Conservation (phyloP, 1,140 invertebrate genomes). For the Bombus superbus region DNA sequence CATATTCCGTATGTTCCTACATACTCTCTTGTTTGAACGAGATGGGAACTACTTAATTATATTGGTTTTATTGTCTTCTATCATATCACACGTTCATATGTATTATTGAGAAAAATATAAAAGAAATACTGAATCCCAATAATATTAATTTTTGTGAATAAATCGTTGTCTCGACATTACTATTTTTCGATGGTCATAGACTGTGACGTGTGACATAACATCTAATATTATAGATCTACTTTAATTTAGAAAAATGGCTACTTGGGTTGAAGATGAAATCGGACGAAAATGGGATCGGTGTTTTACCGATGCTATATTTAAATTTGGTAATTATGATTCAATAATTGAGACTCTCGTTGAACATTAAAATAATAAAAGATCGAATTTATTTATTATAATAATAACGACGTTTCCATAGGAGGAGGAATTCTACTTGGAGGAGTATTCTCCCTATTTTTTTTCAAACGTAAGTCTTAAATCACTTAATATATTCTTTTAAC, state of each 20-base stretch:
- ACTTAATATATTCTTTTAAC: conserved; percentile 17
- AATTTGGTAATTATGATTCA: conserved; percentile 77
- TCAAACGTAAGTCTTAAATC: conserved; percentile 79
- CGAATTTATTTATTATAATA: conserved; percentile 4
- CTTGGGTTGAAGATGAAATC: conserved; percentile 81
- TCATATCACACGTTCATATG: neutral
- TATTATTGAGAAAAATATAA: conserved; percentile 9
- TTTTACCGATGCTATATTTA: conserved; percentile 81
- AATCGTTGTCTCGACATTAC: neutral
- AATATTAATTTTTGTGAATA: neutral
- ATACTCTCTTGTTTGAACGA: conserved; percentile 2
- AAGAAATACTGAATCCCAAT: conserved; percentile 6
- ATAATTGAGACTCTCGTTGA: conserved; percentile 4
- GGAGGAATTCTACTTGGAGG: conserved; percentile 87
- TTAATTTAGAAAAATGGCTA: conserved; percentile 76
- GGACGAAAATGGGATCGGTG: conserved; percentile 83
- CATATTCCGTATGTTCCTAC: neutral
- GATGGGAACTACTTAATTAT: conserved; percentile 28
- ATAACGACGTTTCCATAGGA: conserved; percentile 81
- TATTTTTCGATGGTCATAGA: neutral
- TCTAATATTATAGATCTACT: conserved; percentile 32
- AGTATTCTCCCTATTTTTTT: conserved; percentile 87
- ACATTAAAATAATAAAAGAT: neutral
- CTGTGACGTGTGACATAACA: conserved; percentile 56
- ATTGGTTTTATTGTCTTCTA: conserved; percentile 9